Conservation (phyloP, 2,888 invertebrate genomes). For the Eristalinus aeneus region DNA sequence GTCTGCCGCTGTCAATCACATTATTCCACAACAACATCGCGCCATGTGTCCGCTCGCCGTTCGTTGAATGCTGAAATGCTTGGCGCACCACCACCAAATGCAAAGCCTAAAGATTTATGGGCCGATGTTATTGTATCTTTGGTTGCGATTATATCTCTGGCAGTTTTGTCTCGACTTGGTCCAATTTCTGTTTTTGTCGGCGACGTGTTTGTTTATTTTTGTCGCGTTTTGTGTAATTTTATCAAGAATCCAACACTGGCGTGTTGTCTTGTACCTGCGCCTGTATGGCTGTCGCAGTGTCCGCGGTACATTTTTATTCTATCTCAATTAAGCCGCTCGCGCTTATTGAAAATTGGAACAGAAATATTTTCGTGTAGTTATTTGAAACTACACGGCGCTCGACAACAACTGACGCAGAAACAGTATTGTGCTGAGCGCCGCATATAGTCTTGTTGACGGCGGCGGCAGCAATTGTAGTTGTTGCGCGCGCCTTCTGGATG, state of each 20-base stretch:
- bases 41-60: neutral
- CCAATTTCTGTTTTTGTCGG: neutral
- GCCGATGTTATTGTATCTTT: neutral
- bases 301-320: constrained; percentile 58
- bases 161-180: constrained; percentile 1
- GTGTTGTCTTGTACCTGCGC: constrained; percentile 56
- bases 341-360: constrained; percentile 64
- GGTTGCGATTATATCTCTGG: neutral
- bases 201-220: neutral
- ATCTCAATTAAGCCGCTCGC: constrained; percentile 69
- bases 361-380: constrained; percentile 69
- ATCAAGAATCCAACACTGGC: constrained; percentile 44
- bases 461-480: constrained; percentile 3
- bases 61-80: neutral
- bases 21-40: neutral
- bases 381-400: constrained; percentile 69
- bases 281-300: constrained; percentile 61
- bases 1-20: neutral
- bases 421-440: constrained; percentile 56
- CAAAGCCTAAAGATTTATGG: neutral
- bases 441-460: constrained; percentile 20
- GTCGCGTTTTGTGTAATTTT: neutral
- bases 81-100: neutral
- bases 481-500: constrained; percentile 65
- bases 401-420: constrained; percentile 67